A percentile compares a stretch with the other conserved stretches of the same genome.
These are phyloP conservation scores for Athalia circularis DNA, from an alignment of 2,888 invertebrate species.

Conservation along the genomic window DNA sequence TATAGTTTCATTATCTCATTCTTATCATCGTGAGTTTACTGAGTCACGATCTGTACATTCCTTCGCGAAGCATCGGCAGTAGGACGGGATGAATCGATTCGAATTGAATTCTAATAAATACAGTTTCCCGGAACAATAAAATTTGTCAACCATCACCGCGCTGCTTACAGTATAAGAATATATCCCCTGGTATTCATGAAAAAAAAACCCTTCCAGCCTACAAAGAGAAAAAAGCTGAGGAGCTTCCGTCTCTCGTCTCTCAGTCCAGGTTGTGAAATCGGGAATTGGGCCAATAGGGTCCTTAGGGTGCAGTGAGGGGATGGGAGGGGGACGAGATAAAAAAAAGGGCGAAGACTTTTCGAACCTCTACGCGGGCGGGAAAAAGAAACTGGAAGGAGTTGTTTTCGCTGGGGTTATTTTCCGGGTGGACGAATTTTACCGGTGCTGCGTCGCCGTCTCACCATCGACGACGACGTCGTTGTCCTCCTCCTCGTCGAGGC, in stretches of 20 bases:
- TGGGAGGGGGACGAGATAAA: slow-evolving; percentile 41
- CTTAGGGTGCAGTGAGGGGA: slow-evolving; percentile 36
- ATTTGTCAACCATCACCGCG: slow-evolving; percentile 46
- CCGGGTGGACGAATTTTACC: slow-evolving; percentile 66
- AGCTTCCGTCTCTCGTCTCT: background rate
- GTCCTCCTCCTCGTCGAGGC: slow-evolving; percentile 42
- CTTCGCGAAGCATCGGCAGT: background rate
- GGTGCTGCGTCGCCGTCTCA: slow-evolving; percentile 52
- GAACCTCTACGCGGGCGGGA: slow-evolving; percentile 44
- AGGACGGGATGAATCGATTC: slow-evolving; percentile 48
- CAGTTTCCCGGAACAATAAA: slow-evolving; percentile 56
- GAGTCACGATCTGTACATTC: background rate
- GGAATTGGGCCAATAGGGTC: slow-evolving; percentile 61
- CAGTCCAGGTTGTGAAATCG: slow-evolving; percentile 31
- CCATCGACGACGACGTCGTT: slow-evolving; percentile 53
- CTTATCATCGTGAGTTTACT: background rate
- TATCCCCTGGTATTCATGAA: slow-evolving; percentile 7
- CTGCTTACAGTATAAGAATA: too few species aligned
- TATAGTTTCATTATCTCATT: background rate
- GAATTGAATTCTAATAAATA: slow-evolving; percentile 55
- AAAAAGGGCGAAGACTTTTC: slow-evolving; percentile 45
- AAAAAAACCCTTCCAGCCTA: slow-evolving; percentile 54
- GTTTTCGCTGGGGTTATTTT: slow-evolving; percentile 71
- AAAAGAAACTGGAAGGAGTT: slow-evolving; percentile 56
- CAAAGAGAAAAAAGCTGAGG: background rate